These are phyloP conservation scores for Temnothorax ravouxi DNA, from an alignment of 2,888 invertebrate genomes.

Conservation along the genomic window DNA sequence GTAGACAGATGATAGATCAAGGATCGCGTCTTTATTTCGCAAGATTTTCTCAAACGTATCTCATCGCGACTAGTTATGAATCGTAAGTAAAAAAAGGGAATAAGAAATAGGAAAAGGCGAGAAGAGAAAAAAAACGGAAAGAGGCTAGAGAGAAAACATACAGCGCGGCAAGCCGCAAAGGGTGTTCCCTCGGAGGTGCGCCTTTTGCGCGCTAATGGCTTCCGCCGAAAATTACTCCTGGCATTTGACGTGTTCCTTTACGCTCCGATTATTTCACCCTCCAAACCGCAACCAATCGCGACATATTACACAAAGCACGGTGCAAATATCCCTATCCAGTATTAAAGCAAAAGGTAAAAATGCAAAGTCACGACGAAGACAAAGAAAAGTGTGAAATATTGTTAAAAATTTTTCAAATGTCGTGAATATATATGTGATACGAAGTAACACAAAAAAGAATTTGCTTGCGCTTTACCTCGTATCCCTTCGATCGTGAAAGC, in stretches of 20 bases:
- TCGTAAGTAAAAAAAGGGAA: background rate
- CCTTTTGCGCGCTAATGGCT: constrained; percentile 33
- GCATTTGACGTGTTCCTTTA: constrained; percentile 22
- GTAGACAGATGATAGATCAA: constrained; percentile 36
- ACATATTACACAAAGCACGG: constrained; percentile 5
- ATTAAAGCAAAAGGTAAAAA: background rate
- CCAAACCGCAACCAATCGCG: background rate
- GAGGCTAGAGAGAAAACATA: background rate
- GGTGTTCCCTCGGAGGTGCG: background rate
- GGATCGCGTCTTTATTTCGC: background rate
- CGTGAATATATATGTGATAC: background rate
- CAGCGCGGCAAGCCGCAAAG: background rate
- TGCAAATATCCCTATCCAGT: background rate
- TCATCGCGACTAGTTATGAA: background rate
- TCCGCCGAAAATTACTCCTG: constrained; percentile 32
- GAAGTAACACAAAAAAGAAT: background rate
- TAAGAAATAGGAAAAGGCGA: background rate
- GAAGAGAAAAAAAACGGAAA: background rate
- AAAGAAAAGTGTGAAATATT: background rate
- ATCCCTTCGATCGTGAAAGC: background rate
- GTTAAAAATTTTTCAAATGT: background rate
- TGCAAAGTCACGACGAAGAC: background rate
- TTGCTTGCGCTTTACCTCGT: background rate
- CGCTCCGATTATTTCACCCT: constrained; percentile 28
- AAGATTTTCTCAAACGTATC: background rate